Conservation (phyloP, 92 coral and sea anemone genomes). For the Pocillopora grandis region DNA sequence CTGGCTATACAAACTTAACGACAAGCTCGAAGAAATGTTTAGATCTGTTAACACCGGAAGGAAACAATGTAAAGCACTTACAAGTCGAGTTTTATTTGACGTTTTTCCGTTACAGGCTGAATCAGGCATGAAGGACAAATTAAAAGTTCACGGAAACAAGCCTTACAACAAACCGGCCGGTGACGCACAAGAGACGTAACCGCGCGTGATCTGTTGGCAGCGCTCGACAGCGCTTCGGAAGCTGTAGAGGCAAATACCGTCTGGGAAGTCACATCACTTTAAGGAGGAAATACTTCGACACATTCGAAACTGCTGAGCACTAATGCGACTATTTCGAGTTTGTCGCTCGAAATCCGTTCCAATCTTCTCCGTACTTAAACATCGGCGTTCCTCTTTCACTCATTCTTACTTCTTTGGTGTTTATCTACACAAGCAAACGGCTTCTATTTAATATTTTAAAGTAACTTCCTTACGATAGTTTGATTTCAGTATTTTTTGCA, state of each 20-base stretch:
- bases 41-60: background rate
- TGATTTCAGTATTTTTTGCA: no score
- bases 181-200: conserved; percentile 22
- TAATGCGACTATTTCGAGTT: background rate
- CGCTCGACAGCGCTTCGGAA: conserved; percentile 22
- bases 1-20: background rate
- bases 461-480: no score
- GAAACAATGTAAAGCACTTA: background rate
- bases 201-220: conserved; percentile 13
- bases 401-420: no score
- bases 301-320: background rate
- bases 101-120: conserved; percentile 39
- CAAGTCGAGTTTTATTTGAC: background rate
- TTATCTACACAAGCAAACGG: no score
- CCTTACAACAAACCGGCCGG: conserved; percentile 59
- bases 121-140: conserved; percentile 49
- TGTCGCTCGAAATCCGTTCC: background rate
- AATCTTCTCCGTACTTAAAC: no score
- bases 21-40: background rate
- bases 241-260: background rate
- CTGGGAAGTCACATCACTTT: background rate
- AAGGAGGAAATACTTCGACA: background rate
- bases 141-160: conserved; percentile 61
- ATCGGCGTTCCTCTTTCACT: no score
- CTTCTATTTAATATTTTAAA: no score